Conservation (phyloP, 2,113 vertebrate species). For the Eptesicus fuscus region DNA sequence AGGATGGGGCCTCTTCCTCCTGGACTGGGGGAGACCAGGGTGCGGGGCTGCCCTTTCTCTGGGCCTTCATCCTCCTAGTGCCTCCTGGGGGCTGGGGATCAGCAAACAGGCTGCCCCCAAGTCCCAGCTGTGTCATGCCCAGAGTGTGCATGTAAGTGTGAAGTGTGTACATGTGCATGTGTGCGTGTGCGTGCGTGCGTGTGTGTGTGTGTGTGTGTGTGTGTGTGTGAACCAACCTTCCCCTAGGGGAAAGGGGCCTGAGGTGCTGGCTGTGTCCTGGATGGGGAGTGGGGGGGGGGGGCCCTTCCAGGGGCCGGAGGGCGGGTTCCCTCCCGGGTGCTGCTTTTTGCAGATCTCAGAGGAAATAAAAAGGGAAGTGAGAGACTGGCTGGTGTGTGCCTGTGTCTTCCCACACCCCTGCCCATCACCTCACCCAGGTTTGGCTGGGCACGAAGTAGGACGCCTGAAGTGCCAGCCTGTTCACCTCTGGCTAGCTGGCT, state of each 20-base stretch:
- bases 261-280: background rate
- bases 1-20: background rate
- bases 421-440: background rate
- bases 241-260: background rate
- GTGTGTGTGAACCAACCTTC: background rate
- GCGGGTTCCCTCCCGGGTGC: slow-evolving; percentile 37
- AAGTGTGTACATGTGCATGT: too few relatives aligned
- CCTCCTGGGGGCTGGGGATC: background rate
- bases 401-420: background rate
- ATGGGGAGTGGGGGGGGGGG: background rate
- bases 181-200: background rate
- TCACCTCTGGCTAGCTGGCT: background rate
- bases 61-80: background rate
- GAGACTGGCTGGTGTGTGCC: background rate
- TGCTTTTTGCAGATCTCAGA: slow-evolving; percentile 40
- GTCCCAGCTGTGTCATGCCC: background rate
- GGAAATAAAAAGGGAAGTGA: slow-evolving; percentile 66
- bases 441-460: background rate
- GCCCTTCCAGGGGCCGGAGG: slow-evolving; percentile 18
- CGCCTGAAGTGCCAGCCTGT: background rate
- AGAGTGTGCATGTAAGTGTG: background rate
- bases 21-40: background rate
- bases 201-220: background rate
- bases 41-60: background rate
- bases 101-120: background rate